These are phyloP conservation scores for Acholoe squamosa DNA, from an alignment of 2,888 invertebrate species.

Conservation along the genomic window DNA sequence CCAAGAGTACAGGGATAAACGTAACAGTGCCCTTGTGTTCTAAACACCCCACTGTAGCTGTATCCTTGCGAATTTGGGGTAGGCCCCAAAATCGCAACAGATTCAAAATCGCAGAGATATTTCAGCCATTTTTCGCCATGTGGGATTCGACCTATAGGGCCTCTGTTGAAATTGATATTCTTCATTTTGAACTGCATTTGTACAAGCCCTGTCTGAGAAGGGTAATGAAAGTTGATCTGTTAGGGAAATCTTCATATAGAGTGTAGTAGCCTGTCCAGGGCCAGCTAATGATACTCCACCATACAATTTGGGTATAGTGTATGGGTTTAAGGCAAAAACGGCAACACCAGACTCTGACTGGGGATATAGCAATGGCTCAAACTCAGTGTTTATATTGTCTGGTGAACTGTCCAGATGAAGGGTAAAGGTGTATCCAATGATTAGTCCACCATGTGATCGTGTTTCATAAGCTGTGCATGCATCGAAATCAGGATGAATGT, in stretches of 20 bases:
- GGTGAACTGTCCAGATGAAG: neutral
- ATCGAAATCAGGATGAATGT: neutral
- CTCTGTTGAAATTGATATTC: neutral
- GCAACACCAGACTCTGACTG: neutral
- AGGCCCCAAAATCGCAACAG: too few species aligned
- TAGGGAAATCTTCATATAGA: neutral
- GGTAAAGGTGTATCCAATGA: neutral
- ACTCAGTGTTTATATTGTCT: neutral
- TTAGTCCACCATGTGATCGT: neutral
- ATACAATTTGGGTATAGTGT: neutral
- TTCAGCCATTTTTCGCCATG: too few species aligned
- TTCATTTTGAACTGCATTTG: neutral
- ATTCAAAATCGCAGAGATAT: too few species aligned
- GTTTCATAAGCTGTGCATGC: neutral
- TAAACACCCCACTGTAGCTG: too few species aligned
- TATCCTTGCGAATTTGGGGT: too few species aligned
- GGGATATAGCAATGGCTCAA: neutral
- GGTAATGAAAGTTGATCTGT: neutral
- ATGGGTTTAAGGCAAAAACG: neutral
- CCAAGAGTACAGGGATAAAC: too few species aligned
- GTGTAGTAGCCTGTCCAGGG: neutral
- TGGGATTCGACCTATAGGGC: too few species aligned
- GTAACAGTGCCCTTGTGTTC: too few species aligned
- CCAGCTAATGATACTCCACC: neutral
- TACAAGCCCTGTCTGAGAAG: neutral